Evolutionary conservation across 2,888 invertebrate genomes (phyloP).

Genomic region (Aquatica leii): DNA sequence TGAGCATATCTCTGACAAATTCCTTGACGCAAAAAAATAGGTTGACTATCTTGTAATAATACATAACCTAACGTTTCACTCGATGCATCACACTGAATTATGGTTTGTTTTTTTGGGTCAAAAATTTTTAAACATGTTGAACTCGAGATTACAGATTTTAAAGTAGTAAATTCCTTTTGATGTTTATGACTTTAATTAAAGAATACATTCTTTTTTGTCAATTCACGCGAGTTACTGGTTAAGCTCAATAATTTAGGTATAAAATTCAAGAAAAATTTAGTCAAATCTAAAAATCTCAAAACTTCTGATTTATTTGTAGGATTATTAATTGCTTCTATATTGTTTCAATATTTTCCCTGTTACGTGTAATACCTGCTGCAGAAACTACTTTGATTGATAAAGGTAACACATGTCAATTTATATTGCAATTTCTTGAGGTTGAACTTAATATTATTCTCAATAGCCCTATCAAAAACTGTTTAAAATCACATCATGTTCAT

Average conservation of each 20-base stretch:
- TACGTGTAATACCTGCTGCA: neutral
- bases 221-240: too few relatives aligned
- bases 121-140: slow-evolving; percentile 6
- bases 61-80: slow-evolving; percentile 42
- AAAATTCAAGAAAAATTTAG: neutral
- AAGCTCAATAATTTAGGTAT: neutral
- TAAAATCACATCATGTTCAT: neutral
- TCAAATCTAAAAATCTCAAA: too few relatives aligned
- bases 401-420: too few relatives aligned
- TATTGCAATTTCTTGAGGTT: slow-evolving; percentile 12
- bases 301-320: too few relatives aligned
- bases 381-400: neutral
- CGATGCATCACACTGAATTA: slow-evolving; percentile 42
- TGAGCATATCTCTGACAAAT: neutral
- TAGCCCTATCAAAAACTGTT: neutral
- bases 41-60: slow-evolving; percentile 42
- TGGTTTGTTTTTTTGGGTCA: slow-evolving; percentile 1
- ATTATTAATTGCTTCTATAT: neutral
- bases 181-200: neutral
- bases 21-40: slow-evolving; percentile 30
- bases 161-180: neutral
- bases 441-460: neutral
- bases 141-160: neutral
- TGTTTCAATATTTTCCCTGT: neutral
- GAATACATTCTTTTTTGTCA: neutral